Evolutionary conservation across 2,113 vertebrate species (phyloP).

Genomic region (Apus apus): DNA sequence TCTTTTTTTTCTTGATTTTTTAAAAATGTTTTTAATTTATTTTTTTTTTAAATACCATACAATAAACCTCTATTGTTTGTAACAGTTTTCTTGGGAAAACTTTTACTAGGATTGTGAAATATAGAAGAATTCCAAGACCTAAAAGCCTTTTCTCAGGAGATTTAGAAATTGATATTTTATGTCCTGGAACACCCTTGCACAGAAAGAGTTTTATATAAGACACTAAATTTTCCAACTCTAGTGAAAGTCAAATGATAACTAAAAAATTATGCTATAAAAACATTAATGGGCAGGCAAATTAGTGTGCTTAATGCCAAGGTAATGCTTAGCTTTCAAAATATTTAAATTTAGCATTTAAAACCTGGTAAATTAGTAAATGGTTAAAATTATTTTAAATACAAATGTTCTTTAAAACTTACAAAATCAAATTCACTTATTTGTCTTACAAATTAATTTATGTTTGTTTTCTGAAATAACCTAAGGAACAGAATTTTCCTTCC

Average conservation of each 20-base stretch:
- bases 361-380: not conserved
- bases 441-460: not conserved
- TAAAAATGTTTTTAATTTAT: not conserved
- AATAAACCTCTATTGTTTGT: not conserved
- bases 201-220: not conserved
- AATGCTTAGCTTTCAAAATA: not conserved
- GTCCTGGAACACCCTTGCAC: accelerated
- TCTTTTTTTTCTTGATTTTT: not conserved
- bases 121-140: not conserved
- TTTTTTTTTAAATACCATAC: not conserved
- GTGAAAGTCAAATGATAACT: not conserved
- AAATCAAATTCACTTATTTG: not conserved
- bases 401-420: not conserved
- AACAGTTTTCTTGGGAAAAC: not conserved
- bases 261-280: not conserved
- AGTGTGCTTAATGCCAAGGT: not conserved
- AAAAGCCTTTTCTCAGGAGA: not conserved
- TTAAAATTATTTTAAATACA: not conserved
- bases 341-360: not conserved
- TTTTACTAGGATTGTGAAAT: not conserved
- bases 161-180: not conserved
- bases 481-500: not conserved
- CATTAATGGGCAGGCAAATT: not conserved
- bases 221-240: not conserved
- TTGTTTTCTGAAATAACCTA: not conserved